Percentiles rank a stretch among this genome's conserved stretches.
These are phyloP conservation scores for Oreohelix idahoensis DNA, from an alignment of 1,140 invertebrate species.

Conservation along the genomic window DNA sequence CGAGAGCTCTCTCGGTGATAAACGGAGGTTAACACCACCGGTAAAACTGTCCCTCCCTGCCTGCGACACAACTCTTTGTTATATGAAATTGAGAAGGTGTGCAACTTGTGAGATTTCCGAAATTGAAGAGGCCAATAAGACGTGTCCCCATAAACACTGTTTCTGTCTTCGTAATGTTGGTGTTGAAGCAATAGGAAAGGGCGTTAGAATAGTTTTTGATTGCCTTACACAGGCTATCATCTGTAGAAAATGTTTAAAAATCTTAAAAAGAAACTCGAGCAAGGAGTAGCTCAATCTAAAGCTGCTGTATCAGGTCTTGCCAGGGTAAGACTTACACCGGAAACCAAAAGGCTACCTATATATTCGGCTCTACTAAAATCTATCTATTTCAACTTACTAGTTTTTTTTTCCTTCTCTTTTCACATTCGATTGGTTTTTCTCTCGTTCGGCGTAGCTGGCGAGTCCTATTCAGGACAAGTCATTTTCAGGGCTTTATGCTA, in stretches of 20 bases:
- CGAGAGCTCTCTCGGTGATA: no score
- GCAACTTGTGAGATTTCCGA: neutral
- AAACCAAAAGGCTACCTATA: neutral
- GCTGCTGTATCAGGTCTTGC: conserved; percentile 57
- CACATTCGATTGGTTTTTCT: no score
- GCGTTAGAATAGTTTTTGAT: neutral
- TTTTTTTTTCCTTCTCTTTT: no score
- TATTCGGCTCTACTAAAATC: no score
- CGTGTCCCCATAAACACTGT: conserved; percentile 26
- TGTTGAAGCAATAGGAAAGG: neutral
- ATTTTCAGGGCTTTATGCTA: no score
- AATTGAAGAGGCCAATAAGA: conserved; percentile 18
- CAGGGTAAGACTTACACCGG: conserved; percentile 48
- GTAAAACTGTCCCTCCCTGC: no score
- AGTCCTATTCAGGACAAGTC: no score
- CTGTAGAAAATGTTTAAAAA: conserved; percentile 62
- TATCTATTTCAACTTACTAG: no score
- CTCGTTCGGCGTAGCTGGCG: no score
- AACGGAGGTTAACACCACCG: no score
- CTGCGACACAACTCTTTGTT: neutral
- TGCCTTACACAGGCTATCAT: neutral
- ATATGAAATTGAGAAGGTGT: neutral
- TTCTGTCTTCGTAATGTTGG: neutral
- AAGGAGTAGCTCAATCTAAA: conserved; percentile 64
- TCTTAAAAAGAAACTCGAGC: conserved; percentile 65